Evolutionary conservation across 2,113 vertebrate genomes (phyloP).

Genomic region (Oreochromis spilurus): DNA sequence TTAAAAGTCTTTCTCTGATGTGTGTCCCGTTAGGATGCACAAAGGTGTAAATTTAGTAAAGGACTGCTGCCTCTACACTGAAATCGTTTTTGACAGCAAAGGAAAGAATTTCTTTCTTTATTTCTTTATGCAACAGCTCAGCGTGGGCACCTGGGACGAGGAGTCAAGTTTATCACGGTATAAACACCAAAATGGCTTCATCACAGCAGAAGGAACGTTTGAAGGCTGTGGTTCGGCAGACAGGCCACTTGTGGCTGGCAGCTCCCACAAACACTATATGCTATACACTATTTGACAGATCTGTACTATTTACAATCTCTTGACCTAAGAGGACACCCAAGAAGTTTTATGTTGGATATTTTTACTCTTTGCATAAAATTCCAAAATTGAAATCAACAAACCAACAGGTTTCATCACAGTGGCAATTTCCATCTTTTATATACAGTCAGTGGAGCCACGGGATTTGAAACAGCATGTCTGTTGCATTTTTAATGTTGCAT

Average conservation of each 20-base stretch:
- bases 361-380: background rate
- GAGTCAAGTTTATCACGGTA: background rate
- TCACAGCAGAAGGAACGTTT: background rate
- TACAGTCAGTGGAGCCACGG: background rate
- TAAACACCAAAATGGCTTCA: background rate
- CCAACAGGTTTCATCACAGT: background rate
- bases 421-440: background rate
- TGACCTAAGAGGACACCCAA: background rate
- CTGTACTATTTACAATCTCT: background rate
- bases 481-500: background rate
- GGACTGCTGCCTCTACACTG: background rate
- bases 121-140: background rate
- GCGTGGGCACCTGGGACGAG: background rate
- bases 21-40: background rate
- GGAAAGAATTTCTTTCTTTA: background rate
- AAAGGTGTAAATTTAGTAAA: background rate
- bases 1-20: background rate
- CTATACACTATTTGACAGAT: background rate
- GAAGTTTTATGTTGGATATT: background rate
- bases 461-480: background rate
- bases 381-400: background rate
- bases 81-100: background rate
- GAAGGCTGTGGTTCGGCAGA: background rate
- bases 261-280: background rate
- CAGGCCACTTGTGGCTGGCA: background rate